phyloP scores from a whole-genome alignment of 2,113 vertebrate species.

The Heterochromis multidens region DNA sequence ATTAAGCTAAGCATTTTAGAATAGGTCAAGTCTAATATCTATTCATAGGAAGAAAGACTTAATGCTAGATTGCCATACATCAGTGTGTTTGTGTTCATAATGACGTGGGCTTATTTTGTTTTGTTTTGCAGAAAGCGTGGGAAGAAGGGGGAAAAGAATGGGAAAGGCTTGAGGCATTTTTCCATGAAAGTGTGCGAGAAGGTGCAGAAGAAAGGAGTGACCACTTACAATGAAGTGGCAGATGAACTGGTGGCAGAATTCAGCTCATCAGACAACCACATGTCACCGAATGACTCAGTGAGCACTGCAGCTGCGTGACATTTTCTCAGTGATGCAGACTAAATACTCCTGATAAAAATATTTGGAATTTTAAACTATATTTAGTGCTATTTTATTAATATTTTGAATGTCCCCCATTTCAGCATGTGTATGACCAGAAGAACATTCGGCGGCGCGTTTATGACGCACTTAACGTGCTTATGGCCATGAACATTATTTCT shows the following conservation, averaged over 20 bases:
- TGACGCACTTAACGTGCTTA: conserved; percentile 96
- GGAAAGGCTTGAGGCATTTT: conserved; percentile 96
- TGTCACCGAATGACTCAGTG: conserved; percentile 94
- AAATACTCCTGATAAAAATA: background rate
- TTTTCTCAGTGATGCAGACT: background rate
- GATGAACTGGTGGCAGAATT: conserved; percentile 98
- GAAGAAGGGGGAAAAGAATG: conserved; percentile 99
- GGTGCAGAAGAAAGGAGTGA: conserved; percentile 96
- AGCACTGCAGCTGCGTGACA: conserved; percentile 33
- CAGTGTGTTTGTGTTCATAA: background rate
- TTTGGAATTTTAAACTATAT: background rate
- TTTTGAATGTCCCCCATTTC: background rate
- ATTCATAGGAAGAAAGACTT: background rate
- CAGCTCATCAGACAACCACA: conserved; percentile 93
- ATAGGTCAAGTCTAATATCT: background rate
- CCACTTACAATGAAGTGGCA: conserved; percentile 98
- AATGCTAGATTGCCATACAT: background rate
- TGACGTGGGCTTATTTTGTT: background rate
- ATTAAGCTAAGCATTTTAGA: background rate
- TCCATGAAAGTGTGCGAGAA: conserved; percentile 99
- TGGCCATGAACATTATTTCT: conserved; percentile 99
- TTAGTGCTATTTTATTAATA: background rate
- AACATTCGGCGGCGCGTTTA: conserved; percentile 97
- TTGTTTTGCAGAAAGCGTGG: conserved; percentile 83
- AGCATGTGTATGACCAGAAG: conserved; percentile 98